Percentiles rank a stretch among this genome's conserved stretches.
These are phyloP conservation scores for Nanorana parkeri DNA, from an alignment of 2,113 vertebrate species.

Conservation along the genomic window DNA sequence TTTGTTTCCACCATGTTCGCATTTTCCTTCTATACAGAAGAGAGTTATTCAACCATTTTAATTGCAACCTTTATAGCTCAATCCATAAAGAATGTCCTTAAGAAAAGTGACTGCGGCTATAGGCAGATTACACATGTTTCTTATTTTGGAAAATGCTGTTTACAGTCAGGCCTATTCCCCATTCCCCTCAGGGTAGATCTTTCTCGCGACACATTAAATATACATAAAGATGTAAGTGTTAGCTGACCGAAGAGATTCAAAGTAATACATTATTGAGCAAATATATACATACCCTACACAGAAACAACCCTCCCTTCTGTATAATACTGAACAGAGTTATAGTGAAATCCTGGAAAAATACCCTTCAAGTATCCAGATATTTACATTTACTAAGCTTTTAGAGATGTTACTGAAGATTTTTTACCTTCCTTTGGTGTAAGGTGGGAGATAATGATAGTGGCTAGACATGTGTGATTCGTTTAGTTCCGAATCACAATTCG, in stretches of 20 bases:
- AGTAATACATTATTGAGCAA: conserved; percentile 13
- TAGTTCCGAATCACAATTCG: too few species aligned
- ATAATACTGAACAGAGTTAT: too few species aligned
- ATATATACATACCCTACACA: conserved; percentile 74
- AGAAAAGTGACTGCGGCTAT: not conserved
- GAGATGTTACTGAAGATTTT: too few species aligned
- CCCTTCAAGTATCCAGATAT: too few species aligned
- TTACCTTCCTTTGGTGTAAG: too few species aligned
- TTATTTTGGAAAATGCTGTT: not conserved
- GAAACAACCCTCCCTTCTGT: conserved; percentile 60
- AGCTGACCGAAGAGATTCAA: conserved; percentile 5
- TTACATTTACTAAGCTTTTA: too few species aligned
- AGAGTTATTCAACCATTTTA: conserved; percentile 24
- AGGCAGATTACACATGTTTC: not conserved
- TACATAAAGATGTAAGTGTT: conserved; percentile 15
- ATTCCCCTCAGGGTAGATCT: conserved; percentile 20
- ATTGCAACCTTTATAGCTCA: conserved; percentile 25
- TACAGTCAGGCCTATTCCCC: conserved; percentile 12
- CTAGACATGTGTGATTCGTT: too few species aligned
- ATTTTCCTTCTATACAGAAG: not conserved
- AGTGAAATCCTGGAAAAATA: too few species aligned
- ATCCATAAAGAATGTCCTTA: conserved; percentile 1
- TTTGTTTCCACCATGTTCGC: conserved; percentile 2
- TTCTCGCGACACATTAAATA: conserved; percentile 41
- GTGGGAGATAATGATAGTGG: too few species aligned